A percentile compares a stretch with the other conserved stretches of the same genome.
Evolutionary conservation across 1,140 invertebrate species (phyloP).

Genomic region (Drosophila varians): DNA sequence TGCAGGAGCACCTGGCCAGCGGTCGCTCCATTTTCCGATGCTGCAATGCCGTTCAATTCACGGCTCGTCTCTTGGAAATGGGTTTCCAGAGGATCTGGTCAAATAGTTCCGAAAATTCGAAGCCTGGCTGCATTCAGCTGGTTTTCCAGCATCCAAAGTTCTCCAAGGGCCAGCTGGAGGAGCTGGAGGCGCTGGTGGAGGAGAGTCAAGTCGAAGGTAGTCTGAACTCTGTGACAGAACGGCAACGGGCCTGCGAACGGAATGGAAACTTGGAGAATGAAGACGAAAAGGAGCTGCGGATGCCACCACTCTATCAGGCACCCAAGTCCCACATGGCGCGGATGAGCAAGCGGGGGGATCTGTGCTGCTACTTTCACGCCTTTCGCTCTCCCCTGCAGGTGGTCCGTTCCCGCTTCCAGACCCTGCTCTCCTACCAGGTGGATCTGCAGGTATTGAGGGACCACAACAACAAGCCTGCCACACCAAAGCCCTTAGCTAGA

Average conservation of each 20-base stretch:
- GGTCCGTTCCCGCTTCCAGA: slow-evolving; percentile 31
- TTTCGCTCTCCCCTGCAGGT: slow-evolving; percentile 24
- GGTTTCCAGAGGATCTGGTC: slow-evolving; percentile 29
- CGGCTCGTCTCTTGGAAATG: neutral
- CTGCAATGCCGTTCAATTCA: slow-evolving; percentile 33
- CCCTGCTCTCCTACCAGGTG: slow-evolving; percentile 16
- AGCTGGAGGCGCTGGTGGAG: neutral
- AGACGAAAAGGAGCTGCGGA: neutral
- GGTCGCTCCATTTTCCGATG: slow-evolving; percentile 24
- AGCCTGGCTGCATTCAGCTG: neutral
- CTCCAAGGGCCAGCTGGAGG: neutral
- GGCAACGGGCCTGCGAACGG: neutral
- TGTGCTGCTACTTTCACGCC: neutral
- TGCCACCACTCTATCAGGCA: neutral
- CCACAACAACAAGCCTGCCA: neutral
- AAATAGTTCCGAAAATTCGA: neutral
- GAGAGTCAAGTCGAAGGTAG: neutral
- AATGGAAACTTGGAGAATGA: too few relatives aligned
- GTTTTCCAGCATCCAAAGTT: slow-evolving; percentile 32
- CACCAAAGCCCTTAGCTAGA: neutral
- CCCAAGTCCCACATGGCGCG: neutral
- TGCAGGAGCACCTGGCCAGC: slow-evolving; percentile 47
- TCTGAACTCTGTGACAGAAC: neutral
- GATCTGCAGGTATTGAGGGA: slow-evolving; percentile 22
- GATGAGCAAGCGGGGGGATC: slow-evolving; percentile 5